Conservation (phyloP, 1,140 invertebrate species). For the Chymomyza costata region DNA sequence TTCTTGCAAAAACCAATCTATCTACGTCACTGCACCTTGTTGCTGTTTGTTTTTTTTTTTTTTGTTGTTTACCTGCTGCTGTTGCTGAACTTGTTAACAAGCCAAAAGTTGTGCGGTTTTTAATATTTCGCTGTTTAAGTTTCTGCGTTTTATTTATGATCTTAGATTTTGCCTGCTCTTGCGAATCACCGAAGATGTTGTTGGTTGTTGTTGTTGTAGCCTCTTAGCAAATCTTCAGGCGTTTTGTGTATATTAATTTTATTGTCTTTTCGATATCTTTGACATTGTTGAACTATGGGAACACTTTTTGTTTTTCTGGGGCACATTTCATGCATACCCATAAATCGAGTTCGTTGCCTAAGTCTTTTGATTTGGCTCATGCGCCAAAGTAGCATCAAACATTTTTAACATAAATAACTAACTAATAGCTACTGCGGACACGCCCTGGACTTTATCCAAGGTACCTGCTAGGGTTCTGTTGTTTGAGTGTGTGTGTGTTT, state of each 20-base stretch:
- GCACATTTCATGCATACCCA: not conserved
- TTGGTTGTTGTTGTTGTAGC: slow-evolving; percentile 21
- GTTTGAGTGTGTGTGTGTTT: not conserved
- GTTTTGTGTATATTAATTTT: slow-evolving; percentile 66
- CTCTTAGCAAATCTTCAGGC: slow-evolving; percentile 11
- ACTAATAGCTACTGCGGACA: slow-evolving; percentile 62
- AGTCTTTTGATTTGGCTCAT: slow-evolving; percentile 74
- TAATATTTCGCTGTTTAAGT: slow-evolving; percentile 40
- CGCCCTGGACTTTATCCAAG: slow-evolving; percentile 30
- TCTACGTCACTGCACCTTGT: too few species aligned
- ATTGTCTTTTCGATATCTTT: slow-evolving; percentile 60
- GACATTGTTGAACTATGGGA: slow-evolving; percentile 54
- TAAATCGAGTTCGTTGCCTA: slow-evolving; percentile 55
- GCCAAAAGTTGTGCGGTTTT: slow-evolving; percentile 44
- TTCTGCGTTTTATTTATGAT: slow-evolving; percentile 52
- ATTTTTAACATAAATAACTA: slow-evolving; percentile 44
- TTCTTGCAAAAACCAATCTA: too few species aligned
- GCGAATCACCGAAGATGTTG: slow-evolving; percentile 3
- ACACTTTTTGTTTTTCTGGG: slow-evolving; percentile 28
- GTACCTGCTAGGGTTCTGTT: slow-evolving; percentile 40
- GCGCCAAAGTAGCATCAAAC: slow-evolving; percentile 32
- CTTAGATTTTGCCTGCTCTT: slow-evolving; percentile 58
- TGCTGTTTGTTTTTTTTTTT: slow-evolving; percentile 15
- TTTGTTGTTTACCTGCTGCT: slow-evolving; percentile 54
- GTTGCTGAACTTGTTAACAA: slow-evolving; percentile 68